Evolutionary conservation across 2,888 invertebrate genomes (phyloP), one percentile per base, ranked within the genome.

Genomic region (Plemyria rubiginata): DNA sequence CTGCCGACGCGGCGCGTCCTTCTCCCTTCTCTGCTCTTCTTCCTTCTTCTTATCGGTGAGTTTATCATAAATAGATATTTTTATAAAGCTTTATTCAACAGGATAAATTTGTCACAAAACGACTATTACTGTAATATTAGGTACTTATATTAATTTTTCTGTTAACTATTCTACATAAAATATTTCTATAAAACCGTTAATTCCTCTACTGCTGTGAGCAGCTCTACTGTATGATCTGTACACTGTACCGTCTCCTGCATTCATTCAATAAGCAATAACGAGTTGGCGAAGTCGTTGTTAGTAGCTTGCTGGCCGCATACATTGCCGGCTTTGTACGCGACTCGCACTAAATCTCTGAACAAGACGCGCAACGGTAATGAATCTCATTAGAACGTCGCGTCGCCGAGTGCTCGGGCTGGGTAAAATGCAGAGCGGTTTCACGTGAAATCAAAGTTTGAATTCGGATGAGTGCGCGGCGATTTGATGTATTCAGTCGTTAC

Each of bases 31-130:
- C 71, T 81, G 60, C 71, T 82, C 60, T 79, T 70, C 78, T 80
- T 78, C 70, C 69, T 73, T 65, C 70, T 79, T 72, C 77, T 82
- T 56, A 66, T 74, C 63, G 82, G 82, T 83, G 62, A 82, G 82
- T 78, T 43, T 22, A 51, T 8, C 11, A 8, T 15, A 7, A 3
- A 22, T 22, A 7, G 22, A 22, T 22, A 22, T 22, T 22, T 22
- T 22, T 22, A 22, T 3, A n/a, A n/a, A 22, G 22, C 22, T 22
- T 22, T 2, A 3, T 22, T 22, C 3, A n/a, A n/a, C n/a, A 22
- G 22, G 22, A 22, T 22, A 3, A 22, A 2, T 22, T 1, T 2
- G 3, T 1, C 1, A 22, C 22, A 22, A 22, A 22, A 22, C 22
- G 22, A 22, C 22, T 22, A 22, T 22, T 3, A 22, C 22, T n/a